Conservation (phyloP, 2,113 vertebrate genomes). For the Centropristis striata region DNA sequence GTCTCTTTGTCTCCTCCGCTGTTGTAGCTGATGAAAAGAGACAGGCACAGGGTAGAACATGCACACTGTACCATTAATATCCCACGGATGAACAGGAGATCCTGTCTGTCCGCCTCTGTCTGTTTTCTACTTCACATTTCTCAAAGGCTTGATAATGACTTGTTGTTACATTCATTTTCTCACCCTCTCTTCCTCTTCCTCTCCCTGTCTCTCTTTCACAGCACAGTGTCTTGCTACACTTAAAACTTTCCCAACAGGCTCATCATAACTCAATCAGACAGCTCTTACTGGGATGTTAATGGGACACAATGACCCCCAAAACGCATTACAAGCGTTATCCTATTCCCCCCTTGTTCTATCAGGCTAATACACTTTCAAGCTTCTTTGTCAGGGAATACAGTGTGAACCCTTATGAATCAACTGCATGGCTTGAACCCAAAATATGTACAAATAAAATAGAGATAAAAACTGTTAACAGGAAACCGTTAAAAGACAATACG, state of each 20-base stretch:
- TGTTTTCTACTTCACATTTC: constrained; percentile 5
- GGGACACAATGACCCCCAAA: constrained; percentile 39
- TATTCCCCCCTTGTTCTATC: constrained; percentile 32
- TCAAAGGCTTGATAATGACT: constrained; percentile 42
- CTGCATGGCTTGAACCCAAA: neutral
- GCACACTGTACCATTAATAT: constrained; percentile 39
- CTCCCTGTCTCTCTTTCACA: constrained; percentile 18
- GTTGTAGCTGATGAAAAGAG: constrained; percentile 21
- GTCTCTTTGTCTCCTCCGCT: neutral
- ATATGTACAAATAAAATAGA: neutral
- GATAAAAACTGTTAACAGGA: neutral
- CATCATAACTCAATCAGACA: constrained; percentile 65
- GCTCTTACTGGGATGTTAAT: constrained; percentile 63
- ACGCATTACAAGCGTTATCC: constrained; percentile 55
- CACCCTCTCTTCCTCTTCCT: constrained; percentile 26
- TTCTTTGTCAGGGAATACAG: constrained; percentile 30
- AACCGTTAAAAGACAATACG: neutral
- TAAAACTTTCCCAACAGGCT: constrained; percentile 39
- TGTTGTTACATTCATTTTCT: constrained; percentile 46
- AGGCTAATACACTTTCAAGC: constrained; percentile 16
- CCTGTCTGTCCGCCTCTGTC: neutral
- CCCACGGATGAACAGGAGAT: constrained; percentile 34
- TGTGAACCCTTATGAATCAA: neutral
- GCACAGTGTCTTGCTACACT: neutral
- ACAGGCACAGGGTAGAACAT: constrained; percentile 24